Evolutionary conservation across 1,140 invertebrate species (phyloP).

Genomic region (Drosophila pachea): DNA sequence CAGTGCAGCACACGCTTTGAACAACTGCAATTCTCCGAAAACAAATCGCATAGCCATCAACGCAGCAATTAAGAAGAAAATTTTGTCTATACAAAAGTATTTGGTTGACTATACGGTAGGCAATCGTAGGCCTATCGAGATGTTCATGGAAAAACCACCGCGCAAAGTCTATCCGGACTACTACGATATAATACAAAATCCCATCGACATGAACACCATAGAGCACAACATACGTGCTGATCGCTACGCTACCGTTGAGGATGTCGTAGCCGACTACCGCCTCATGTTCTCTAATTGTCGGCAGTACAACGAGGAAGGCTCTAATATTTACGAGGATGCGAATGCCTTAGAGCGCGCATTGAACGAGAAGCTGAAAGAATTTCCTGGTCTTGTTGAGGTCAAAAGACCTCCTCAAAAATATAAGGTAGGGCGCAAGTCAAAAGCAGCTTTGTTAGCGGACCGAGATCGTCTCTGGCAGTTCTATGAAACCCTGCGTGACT

Average conservation of each 20-base stretch:
- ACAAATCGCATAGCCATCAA: slow-evolving; percentile 72
- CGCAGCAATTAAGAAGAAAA: slow-evolving; percentile 84
- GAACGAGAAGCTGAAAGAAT: slow-evolving; percentile 89
- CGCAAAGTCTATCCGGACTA: slow-evolving; percentile 97
- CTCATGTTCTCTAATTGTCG: slow-evolving; percentile 98
- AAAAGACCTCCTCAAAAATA: slow-evolving; percentile 70
- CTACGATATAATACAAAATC: slow-evolving; percentile 95
- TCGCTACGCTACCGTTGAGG: slow-evolving; percentile 82
- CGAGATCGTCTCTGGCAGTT: slow-evolving; percentile 92
- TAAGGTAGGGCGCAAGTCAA: slow-evolving; percentile 56
- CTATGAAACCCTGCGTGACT: slow-evolving; percentile 94
- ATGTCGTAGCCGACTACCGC: slow-evolving; percentile 83
- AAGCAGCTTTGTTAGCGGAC: slow-evolving; percentile 81
- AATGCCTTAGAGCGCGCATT: slow-evolving; percentile 91
- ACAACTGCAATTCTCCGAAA: slow-evolving; percentile 63
- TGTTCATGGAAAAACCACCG: slow-evolving; percentile 98
- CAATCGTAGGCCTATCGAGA: slow-evolving; percentile 90
- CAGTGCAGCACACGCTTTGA: slow-evolving; percentile 79
- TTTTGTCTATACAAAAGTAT: slow-evolving; percentile 87
- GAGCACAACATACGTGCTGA: slow-evolving; percentile 92
- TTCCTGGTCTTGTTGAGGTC: slow-evolving; percentile 78
- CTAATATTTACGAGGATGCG: slow-evolving; percentile 96
- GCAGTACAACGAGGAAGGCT: slow-evolving; percentile 97
- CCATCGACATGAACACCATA: slow-evolving; percentile 97
- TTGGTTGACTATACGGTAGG: slow-evolving; percentile 88